Base-by-base conservation (phyloP, 2,797 vertebrate genomes). In the Mormyrops boulengeri region DNA sequence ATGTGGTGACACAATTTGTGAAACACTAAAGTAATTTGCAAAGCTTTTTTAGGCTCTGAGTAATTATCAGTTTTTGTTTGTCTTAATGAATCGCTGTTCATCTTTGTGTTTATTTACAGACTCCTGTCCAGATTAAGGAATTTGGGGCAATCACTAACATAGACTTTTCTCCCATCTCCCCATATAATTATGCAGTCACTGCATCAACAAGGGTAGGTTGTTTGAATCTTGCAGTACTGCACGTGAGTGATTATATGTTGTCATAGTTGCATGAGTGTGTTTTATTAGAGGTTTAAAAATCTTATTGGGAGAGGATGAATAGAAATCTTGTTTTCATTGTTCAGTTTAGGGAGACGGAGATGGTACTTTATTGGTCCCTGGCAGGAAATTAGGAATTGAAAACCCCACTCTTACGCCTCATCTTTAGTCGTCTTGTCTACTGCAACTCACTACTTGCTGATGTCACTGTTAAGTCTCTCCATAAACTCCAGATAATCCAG, bases 161-260 rank as follows among this genome's bases (percentile, higher is more conserved):
- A 2, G 96, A 98, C 92, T 98, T 98, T 93, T 99, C 98, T 82
- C 96, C 96, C 0, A 91, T 96, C 90, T 93, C 96, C 14, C 98
- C 98, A 0, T 96, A 98, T 91, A 97, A 98, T 93, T 99, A 98
- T 90, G 98, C 98, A 0, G 97, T 99, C 87, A 98, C 98, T 9
- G 97, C 98, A 1, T 99, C 98, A 69, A 98, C 98, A 19, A 96
- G 98, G 94, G 98, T 99, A 95, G 94, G 96, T 94, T 80, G 7
- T 41, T 85, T 85, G 84, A 91, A 17, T 50, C 84, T 26, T 52
- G 6, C 22, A 80, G 19, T 30, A 38, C 14, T 26, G 30, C 26
- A 38, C 2, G 3, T 12, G 26, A 50, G 0, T 53, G 2, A 49
- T 14, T 47, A 90, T 30, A 22, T 55, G 53, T 55, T 19, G 17